These are phyloP conservation scores for Sinella curviseta DNA, from an alignment of 1,140 invertebrate genomes.

Conservation along the genomic window DNA sequence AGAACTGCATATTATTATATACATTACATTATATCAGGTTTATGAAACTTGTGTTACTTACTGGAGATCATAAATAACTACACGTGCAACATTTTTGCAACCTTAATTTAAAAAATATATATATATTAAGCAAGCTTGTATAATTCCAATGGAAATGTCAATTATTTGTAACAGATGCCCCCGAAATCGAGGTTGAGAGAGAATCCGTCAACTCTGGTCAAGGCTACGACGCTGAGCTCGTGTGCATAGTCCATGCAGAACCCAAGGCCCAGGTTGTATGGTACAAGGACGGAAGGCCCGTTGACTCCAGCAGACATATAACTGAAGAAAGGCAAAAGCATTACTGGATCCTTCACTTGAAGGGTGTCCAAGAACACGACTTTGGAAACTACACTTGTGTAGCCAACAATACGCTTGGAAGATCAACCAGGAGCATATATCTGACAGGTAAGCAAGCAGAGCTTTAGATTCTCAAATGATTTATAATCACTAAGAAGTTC, in stretches of 20 bases:
- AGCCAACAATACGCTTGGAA: slow-evolving; percentile 51
- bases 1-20: too few species aligned
- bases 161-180: slow-evolving; percentile 44
- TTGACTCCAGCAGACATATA: slow-evolving; percentile 32
- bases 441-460: slow-evolving; percentile 52
- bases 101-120: too few species aligned
- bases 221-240: slow-evolving; percentile 50
- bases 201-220: slow-evolving; percentile 48
- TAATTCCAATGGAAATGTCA: too few species aligned
- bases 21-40: too few species aligned
- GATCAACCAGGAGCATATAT: slow-evolving; percentile 47
- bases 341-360: slow-evolving; percentile 50
- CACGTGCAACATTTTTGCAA: too few species aligned
- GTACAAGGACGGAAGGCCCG: slow-evolving; percentile 44
- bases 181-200: slow-evolving; percentile 48
- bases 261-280: slow-evolving; percentile 49
- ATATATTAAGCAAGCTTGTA: too few species aligned
- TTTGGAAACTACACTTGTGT: slow-evolving; percentile 54
- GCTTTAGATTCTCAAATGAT: slow-evolving; percentile 1
- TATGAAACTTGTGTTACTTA: too few species aligned
- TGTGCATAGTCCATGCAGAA: slow-evolving; percentile 51
- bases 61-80: too few species aligned
- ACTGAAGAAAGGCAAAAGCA: slow-evolving; percentile 5
- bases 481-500: not conserved
- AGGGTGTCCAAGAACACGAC: slow-evolving; percentile 48